Percentiles rank a stretch among this genome's conserved stretches.
Evolutionary conservation across 2,113 vertebrate species (phyloP).

Genomic region (Catharus minimus): DNA sequence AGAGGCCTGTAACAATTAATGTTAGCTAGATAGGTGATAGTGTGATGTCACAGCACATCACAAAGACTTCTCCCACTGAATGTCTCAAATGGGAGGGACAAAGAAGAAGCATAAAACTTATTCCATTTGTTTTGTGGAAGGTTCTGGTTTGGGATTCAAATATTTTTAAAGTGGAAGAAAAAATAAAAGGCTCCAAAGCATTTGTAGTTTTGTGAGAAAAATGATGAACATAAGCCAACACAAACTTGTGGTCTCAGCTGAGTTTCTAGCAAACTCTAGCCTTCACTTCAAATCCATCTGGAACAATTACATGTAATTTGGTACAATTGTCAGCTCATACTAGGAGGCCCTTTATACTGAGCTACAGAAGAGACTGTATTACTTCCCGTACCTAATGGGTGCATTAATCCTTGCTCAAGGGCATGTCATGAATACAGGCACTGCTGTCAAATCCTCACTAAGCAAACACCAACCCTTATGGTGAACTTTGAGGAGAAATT

Average conservation of each 20-base stretch:
- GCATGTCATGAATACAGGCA: not conserved
- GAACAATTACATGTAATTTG: conserved; percentile 67
- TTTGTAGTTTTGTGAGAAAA: conserved; percentile 58
- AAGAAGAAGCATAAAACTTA: conserved; percentile 19
- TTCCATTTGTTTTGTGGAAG: conserved; percentile 18
- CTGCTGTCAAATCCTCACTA: not conserved
- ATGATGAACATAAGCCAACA: conserved; percentile 58
- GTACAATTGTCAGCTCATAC: conserved; percentile 46
- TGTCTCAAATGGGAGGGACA: not conserved
- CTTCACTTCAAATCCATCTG: conserved; percentile 61
- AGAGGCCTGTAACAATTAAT: not conserved
- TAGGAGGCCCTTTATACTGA: conserved; percentile 30
- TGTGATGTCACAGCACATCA: not conserved
- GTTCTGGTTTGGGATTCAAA: conserved; percentile 20
- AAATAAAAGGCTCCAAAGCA: not conserved
- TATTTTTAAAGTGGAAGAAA: conserved; percentile 13
- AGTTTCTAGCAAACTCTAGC: conserved; percentile 61
- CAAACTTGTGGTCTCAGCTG: conserved; percentile 60
- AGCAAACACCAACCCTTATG: not conserved
- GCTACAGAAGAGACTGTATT: conserved; percentile 15
- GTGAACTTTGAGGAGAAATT: not conserved
- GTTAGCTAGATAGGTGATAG: not conserved
- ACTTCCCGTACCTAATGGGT: conserved; percentile 14
- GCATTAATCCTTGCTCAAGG: conserved; percentile 19
- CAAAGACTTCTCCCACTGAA: not conserved